phyloP scores from a whole-genome alignment of 2,797 vertebrate genomes.

The Brachymystax lenok region DNA sequence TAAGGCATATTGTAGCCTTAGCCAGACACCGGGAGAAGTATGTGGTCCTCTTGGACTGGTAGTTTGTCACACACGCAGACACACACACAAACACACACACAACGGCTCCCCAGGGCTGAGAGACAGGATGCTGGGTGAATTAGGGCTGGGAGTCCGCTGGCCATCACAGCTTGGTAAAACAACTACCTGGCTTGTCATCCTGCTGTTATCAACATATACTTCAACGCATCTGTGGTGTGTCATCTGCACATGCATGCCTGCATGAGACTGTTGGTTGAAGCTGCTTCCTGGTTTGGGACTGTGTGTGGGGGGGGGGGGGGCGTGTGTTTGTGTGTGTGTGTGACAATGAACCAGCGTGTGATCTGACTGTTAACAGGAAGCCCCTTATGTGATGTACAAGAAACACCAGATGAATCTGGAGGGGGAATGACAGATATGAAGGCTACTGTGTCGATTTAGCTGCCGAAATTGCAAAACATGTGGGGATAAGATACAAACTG shows the following conservation, averaged over 20 bases:
- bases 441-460: slow-evolving; percentile 99
- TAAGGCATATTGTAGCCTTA: too few species aligned
- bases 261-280: slow-evolving; percentile 45
- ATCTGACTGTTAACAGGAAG: slow-evolving; percentile 92
- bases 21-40: too few species aligned
- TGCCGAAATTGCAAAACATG: slow-evolving; percentile 99
- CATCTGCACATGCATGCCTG: slow-evolving; percentile 66
- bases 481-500: slow-evolving; percentile 99
- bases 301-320: slow-evolving; percentile 18
- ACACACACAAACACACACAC: too few species aligned
- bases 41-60: too few species aligned
- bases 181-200: slow-evolving; percentile 35
- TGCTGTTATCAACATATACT: slow-evolving; percentile 63
- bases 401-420: slow-evolving; percentile 98
- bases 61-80: too few species aligned
- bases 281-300: not conserved
- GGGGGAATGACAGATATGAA: slow-evolving; percentile 99
- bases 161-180: too few species aligned
- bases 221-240: slow-evolving; percentile 64
- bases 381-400: slow-evolving; percentile 99
- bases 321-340: slow-evolving; percentile 42
- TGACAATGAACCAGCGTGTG: slow-evolving; percentile 80
- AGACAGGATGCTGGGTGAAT: too few species aligned
- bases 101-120: too few species aligned
- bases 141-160: too few species aligned